Base-by-base conservation (phyloP, 2,797 vertebrate species). In the Meriones psammophilus region DNA sequence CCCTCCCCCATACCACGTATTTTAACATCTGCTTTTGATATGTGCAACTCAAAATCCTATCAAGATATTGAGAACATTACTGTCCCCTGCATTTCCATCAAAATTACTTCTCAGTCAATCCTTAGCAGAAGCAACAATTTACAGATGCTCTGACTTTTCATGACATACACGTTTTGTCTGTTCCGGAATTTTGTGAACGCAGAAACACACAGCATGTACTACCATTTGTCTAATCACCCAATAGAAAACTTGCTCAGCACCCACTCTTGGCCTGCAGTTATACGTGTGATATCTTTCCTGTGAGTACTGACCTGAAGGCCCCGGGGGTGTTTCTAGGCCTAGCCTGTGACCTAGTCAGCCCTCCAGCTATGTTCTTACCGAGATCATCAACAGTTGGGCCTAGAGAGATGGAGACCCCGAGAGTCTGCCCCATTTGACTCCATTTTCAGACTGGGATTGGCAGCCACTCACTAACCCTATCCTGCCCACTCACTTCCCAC, bases 401-500 rank as follows among this genome's bases (percentile, higher is more conserved):
- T 89, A 39, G 14, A 71, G 80, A 95, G 85, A 85, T 74, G 78
- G 13, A 66, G 39, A 36, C 17, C 46, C 8, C 1, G 0, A 39
- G 60, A 39, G 60, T 74, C 30, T 68, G 66, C 68, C 56, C 18
- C 4, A 18, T 20, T 12, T 36, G n/a, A 78, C n/a, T 12, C 1
- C 17, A 8, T 56, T 36, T 64, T 28, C 24, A 89, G 39, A 56
- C 30, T 62, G 84, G 92, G 54, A 50, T 36, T 73, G 33, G 85
- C 91, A 85, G 80, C 20, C 46, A 73, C 81, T 89, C 13, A 30
- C 9, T 50, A 73, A 60, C 13, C 20, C 36, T 20, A 92, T 22
- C 50, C 33, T 30, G 69, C 88, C 89, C 58, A 94, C 78, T 97
- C 56, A 88, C 85, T 95, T 96, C 73, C 73, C 78, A 97, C 24